Evolutionary conservation across 1,140 invertebrate genomes (phyloP).

Genomic region (Drosophila novamexicana): DNA sequence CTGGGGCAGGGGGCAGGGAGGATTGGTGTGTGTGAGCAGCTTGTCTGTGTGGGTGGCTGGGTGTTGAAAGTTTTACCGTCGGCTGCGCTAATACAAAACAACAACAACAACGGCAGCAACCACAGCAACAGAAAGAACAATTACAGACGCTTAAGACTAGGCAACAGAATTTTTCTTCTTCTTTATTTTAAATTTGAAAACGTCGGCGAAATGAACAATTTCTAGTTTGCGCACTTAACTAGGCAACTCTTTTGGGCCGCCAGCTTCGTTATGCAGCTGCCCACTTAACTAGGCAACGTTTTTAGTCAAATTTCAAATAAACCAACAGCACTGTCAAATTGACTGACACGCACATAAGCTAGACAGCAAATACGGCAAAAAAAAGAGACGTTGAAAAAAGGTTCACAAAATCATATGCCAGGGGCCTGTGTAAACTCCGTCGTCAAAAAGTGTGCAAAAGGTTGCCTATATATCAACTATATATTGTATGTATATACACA

Average conservation of each 20-base stretch:
- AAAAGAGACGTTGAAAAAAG: constrained; percentile 37
- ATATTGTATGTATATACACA: constrained; percentile 8
- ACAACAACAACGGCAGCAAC: constrained; percentile 23
- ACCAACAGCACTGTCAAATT: constrained; percentile 53
- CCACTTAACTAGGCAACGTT: constrained; percentile 62
- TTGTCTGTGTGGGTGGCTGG: constrained; percentile 21
- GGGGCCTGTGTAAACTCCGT: constrained; percentile 16
- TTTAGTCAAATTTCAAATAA: constrained; percentile 36
- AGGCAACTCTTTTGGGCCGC: constrained; percentile 55
- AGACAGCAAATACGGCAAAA: constrained; percentile 23
- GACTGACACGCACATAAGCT: constrained; percentile 26
- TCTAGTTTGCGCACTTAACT: constrained; percentile 40
- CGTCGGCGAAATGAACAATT: constrained; percentile 1
- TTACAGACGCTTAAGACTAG: constrained; percentile 37
- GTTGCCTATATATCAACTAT: constrained; percentile 21
- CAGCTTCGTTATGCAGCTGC: not conserved
- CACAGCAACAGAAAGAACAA: constrained; percentile 43
- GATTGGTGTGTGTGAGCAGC: constrained; percentile 14
- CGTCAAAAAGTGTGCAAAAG: constrained; percentile 59
- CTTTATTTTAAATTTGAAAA: constrained; percentile 8
- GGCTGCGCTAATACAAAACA: constrained; percentile 43
- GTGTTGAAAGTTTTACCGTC: constrained; percentile 48
- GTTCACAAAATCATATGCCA: constrained; percentile 37
- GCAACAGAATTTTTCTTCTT: constrained; percentile 18
- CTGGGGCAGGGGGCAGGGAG: not conserved